Evolutionary conservation across 1,140 invertebrate species (phyloP), one percentile per base, ranked within the genome.

Genomic region (Atta colombica): DNA sequence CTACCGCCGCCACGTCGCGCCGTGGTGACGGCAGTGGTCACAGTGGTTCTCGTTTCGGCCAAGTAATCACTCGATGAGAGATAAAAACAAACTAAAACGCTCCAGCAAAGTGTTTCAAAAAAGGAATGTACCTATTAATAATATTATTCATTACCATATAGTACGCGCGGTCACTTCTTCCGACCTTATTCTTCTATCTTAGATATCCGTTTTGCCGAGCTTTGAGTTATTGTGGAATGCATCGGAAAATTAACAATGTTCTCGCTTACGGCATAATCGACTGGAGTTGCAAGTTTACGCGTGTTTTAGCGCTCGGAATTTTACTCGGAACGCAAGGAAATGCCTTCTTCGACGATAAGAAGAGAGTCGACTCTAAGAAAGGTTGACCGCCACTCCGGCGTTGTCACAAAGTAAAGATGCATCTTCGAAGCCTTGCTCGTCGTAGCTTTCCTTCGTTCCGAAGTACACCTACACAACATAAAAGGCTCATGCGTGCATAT

Each of bases 361-460:
- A 31, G 39, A 72, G 55, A 72, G 35, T 25, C 49, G 5, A 6
- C 25, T 51, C 0, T 39, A 45, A 45, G 55, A 6, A 75, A 78
- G 61, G 82, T 85, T 66, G 74, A 85, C 63, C 45, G 81, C 45
- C 69, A 63, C 51, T 82, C 55, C 18, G 55, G 10, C 39, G 68
- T 25, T 85, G 86, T 87, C 86, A 75, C 69, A 84, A 74, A 84
- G 78, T 87, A 84, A 87, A 87, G 86, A 85, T 53, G 86, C 78
- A 82, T 82, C 86, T 74, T 39, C 35, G 45, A 66, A 51, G 31
- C 74, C 60, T 28, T 39, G 49, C 45, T 58, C 21, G 28, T 53
- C 75, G 51, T 74, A 49, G 55, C 68, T 87, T 72, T 87, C 31
- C 68, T 82, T n/a, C 39, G 65, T 55, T 39, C 45, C 66, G 14